phyloP scores from a whole-genome alignment of 1,140 invertebrate species.

The Drosophila paulistorum region DNA sequence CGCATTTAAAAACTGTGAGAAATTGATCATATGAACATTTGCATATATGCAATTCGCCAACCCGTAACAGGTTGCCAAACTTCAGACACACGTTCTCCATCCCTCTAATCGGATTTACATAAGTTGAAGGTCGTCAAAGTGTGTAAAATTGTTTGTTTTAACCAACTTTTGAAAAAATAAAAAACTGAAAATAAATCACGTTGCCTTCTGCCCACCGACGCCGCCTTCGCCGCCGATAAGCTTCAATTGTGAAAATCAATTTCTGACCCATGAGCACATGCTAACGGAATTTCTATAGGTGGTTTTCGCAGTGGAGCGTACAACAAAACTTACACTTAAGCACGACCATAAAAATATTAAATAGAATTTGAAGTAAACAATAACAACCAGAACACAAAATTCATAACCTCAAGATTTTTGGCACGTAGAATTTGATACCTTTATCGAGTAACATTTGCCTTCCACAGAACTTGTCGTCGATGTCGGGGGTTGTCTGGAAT shows the following conservation, averaged over 20 bases:
- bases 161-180: conserved; percentile 18
- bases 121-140: conserved; percentile 12
- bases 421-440: conserved; percentile 4
- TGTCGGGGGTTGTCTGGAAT: conserved; percentile 27
- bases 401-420: conserved; percentile 17
- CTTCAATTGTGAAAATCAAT: conserved; percentile 39
- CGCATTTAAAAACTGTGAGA: not conserved
- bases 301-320: conserved; percentile 31
- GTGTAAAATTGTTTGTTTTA: not conserved
- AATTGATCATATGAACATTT: conserved; percentile 7
- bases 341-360: conserved; percentile 44
- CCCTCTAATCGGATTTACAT: conserved; percentile 13
- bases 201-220: conserved; percentile 16
- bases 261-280: conserved; percentile 55
- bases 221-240: conserved; percentile 42
- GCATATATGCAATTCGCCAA: not conserved
- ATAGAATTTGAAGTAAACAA: conserved; percentile 37
- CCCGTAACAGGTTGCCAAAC: not conserved
- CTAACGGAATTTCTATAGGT: conserved; percentile 49
- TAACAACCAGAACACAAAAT: conserved; percentile 19
- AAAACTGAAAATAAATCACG: conserved; percentile 47
- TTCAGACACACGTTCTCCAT: conserved; percentile 1
- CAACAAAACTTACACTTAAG: conserved; percentile 44
- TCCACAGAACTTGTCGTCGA: not conserved
- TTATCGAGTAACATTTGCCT: not conserved